These are phyloP conservation scores for Myotis lucifugus DNA, from an alignment of 2,113 vertebrate species.

Conservation along the genomic window DNA sequence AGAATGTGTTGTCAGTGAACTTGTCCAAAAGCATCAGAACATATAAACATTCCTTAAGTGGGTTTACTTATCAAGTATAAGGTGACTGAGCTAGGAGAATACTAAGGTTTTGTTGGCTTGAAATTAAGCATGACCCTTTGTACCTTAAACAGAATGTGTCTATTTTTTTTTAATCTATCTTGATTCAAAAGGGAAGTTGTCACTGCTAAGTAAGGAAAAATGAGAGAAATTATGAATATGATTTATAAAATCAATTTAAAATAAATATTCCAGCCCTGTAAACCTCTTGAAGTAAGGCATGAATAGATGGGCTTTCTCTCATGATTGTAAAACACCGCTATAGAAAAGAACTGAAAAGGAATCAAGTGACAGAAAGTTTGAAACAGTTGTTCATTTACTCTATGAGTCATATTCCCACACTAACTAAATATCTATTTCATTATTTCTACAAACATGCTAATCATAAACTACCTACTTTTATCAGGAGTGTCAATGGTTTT, in stretches of 20 bases:
- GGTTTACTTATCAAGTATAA: constrained; percentile 80
- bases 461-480: constrained; percentile 38
- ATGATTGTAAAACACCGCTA: not conserved
- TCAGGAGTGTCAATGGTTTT: not conserved
- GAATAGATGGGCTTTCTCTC: not conserved
- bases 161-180: constrained; percentile 72
- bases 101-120: constrained; percentile 77
- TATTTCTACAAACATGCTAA: not conserved
- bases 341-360: not conserved
- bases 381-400: constrained; percentile 50
- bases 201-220: constrained; percentile 55
- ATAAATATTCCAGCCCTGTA: not conserved
- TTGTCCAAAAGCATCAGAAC: constrained; percentile 77
- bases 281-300: constrained; percentile 45
- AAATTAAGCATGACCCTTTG: constrained; percentile 75
- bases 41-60: constrained; percentile 79
- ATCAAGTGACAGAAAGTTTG: not conserved
- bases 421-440: constrained; percentile 14
- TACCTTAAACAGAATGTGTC: constrained; percentile 67
- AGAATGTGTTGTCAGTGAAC: constrained; percentile 83
- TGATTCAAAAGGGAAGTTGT: constrained; percentile 74
- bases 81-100: constrained; percentile 76
- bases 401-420: not conserved
- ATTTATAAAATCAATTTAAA: constrained; percentile 68
- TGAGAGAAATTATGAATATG: constrained; percentile 65